A percentile compares a stretch with the other conserved stretches of the same genome.
These are phyloP conservation scores for Coptodon rendalli DNA, from an alignment of 2,113 vertebrate genomes.

Conservation along the genomic window DNA sequence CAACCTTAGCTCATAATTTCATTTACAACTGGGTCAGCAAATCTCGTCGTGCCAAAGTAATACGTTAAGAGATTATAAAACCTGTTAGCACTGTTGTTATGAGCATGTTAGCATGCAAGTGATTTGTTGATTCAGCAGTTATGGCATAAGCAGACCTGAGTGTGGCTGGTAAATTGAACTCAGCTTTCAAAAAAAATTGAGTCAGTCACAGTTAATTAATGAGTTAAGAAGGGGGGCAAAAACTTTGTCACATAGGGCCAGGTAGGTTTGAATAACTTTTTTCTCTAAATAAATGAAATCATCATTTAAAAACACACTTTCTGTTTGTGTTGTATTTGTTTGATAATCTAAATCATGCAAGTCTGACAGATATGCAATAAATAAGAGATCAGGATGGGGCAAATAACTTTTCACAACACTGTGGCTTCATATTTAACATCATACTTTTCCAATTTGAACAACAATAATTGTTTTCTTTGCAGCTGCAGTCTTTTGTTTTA, in stretches of 20 bases:
- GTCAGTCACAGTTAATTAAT: not conserved
- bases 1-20: fast-evolving
- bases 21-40: not conserved
- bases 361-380: not conserved
- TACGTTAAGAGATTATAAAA: not conserved
- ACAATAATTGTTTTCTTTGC: not conserved
- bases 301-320: not conserved
- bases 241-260: not conserved
- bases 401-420: not conserved
- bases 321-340: not conserved
- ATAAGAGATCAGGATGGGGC: not conserved
- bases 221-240: not conserved
- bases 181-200: not conserved
- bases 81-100: not conserved
- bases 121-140: not conserved
- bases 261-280: too few relatives aligned
- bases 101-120: not conserved
- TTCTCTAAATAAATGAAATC: fast-evolving
- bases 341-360: not conserved
- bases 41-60: not conserved
- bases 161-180: not conserved
- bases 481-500: not conserved
- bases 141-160: not conserved
- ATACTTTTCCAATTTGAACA: not conserved
- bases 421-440: not conserved